A percentile compares a stretch with the other conserved stretches of the same genome.
These are phyloP conservation scores for Thalassoma bifasciatum DNA, from an alignment of 2,113 vertebrate species.

Conservation along the genomic window DNA sequence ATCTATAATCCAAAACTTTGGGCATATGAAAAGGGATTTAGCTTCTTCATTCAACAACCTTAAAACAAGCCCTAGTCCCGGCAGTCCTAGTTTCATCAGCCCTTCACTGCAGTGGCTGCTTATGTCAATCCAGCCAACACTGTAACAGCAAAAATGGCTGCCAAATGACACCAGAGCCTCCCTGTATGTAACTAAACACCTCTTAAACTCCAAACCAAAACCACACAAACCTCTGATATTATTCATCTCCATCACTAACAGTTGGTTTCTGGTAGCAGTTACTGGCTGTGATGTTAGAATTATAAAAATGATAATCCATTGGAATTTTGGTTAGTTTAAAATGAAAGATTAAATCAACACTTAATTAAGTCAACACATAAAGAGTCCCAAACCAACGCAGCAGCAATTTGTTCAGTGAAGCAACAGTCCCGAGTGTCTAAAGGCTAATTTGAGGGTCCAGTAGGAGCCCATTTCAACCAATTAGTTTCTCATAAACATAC, in stretches of 20 bases:
- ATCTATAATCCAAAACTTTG: background rate
- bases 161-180: conserved; percentile 51
- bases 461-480: conserved; percentile 19
- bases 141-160: conserved; percentile 49
- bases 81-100: conserved; percentile 14
- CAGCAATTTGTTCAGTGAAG: background rate
- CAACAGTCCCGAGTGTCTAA: background rate
- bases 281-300: background rate
- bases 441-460: background rate
- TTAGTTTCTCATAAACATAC: conserved; percentile 31
- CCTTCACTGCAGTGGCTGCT: conserved; percentile 3
- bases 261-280: background rate
- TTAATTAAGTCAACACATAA: conserved; percentile 9
- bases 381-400: background rate
- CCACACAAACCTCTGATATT: conserved; percentile 34
- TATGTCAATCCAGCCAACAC: conserved; percentile 14
- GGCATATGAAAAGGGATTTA: background rate
- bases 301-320: background rate
- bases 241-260: background rate
- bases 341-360: conserved; percentile 13
- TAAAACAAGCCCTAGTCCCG: background rate
- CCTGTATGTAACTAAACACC: conserved; percentile 44
- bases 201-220: conserved; percentile 34
- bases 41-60: background rate
- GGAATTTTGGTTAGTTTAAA: background rate